Evolutionary conservation across 2,797 vertebrate genomes (phyloP).

Genomic region (Poecilia velifera): DNA sequence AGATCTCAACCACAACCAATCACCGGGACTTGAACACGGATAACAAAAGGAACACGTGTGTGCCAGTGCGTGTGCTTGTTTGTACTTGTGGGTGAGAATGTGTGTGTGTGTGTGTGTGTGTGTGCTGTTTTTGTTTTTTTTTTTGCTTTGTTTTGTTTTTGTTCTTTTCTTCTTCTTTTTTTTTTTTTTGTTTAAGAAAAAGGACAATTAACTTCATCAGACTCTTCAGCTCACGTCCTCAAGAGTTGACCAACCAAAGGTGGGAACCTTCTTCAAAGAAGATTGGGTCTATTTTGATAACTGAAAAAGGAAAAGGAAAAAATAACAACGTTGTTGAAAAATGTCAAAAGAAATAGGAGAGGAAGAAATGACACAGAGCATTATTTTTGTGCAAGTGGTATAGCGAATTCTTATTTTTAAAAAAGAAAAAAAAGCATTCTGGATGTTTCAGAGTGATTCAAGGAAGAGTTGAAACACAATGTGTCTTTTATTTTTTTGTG

Average conservation of each 20-base stretch:
- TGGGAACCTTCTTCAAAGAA: conserved; percentile 77
- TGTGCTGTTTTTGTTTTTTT: not conserved
- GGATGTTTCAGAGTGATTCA: conserved; percentile 78
- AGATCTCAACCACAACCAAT: conserved; percentile 61
- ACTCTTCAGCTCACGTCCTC: conserved; percentile 71
- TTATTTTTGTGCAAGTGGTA: conserved; percentile 82
- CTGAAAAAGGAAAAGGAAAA: conserved; percentile 62
- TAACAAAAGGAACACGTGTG: conserved; percentile 76
- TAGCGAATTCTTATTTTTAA: conserved; percentile 78
- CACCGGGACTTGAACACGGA: conserved; percentile 74
- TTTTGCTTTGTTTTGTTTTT: conserved; percentile 2
- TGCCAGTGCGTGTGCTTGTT: conserved; percentile 19
- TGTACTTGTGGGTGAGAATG: conserved; percentile 7
- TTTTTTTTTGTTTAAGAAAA: conserved; percentile 40
- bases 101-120: not conserved
- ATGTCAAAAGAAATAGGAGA: conserved; percentile 38
- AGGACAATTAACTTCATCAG: conserved; percentile 67
- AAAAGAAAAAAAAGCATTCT: conserved; percentile 66
- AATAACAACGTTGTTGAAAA: conserved; percentile 36
- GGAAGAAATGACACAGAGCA: conserved; percentile 74
- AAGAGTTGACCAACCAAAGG: conserved; percentile 79
- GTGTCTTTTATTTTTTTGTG: conserved; percentile 79
- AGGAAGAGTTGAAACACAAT: conserved; percentile 78
- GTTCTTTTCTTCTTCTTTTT: conserved; percentile 5
- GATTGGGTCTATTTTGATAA: conserved; percentile 86